phyloP scores from a whole-genome alignment of 2,888 invertebrate species.

The Plusia festucae region DNA sequence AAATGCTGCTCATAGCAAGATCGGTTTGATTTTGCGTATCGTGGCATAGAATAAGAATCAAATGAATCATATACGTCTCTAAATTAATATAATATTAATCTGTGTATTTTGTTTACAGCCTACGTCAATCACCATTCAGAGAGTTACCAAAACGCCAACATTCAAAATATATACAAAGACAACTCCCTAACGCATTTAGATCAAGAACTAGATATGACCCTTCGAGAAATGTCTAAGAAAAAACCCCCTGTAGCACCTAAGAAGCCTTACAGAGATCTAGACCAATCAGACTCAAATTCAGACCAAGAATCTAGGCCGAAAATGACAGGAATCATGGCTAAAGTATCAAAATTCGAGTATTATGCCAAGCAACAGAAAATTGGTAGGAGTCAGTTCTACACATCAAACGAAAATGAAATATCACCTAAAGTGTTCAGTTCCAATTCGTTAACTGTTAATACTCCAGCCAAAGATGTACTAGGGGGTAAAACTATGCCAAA shows the following conservation, averaged over 20 bases:
- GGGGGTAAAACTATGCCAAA: constrained; percentile 90
- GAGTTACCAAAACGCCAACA: constrained; percentile 63
- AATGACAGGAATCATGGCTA: constrained; percentile 91
- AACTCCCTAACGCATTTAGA: constrained; percentile 78
- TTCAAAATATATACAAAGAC: constrained; percentile 79
- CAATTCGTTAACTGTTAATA: constrained; percentile 93
- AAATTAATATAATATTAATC: not conserved
- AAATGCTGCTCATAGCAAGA: too few species aligned
- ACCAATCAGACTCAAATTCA: constrained; percentile 84
- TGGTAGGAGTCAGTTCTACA: constrained; percentile 83
- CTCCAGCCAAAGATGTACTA: constrained; percentile 94
- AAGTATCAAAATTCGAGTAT: constrained; percentile 94
- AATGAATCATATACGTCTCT: not conserved
- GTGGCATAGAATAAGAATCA: not conserved
- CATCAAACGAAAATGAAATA: constrained; percentile 81
- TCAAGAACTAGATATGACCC: constrained; percentile 83
- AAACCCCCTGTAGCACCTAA: constrained; percentile 92
- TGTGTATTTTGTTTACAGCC: constrained; percentile 63
- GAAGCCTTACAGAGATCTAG: constrained; percentile 88
- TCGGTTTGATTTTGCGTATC: too few species aligned
- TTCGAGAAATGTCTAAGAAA: constrained; percentile 87
- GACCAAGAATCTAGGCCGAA: constrained; percentile 83
- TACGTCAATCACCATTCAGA: constrained; percentile 73
- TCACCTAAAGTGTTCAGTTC: constrained; percentile 95
- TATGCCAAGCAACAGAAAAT: constrained; percentile 91